Evolutionary conservation across 2,888 invertebrate species (phyloP).

Genomic region (Ochropleura leucogaster): DNA sequence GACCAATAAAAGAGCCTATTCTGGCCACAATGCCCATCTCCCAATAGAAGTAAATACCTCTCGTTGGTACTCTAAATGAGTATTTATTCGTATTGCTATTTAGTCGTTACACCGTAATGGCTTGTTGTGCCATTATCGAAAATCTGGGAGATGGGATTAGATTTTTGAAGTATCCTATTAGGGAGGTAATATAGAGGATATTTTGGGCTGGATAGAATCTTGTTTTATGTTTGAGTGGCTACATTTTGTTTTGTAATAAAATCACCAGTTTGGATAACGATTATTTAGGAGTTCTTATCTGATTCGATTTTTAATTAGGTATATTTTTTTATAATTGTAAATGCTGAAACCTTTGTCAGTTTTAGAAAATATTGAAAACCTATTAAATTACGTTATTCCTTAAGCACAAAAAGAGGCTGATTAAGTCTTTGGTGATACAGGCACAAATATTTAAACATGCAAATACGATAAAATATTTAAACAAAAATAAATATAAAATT

Average conservation of each 20-base stretch:
- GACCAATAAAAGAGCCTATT: constrained; percentile 76
- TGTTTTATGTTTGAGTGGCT: constrained; percentile 32
- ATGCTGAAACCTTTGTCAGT: neutral
- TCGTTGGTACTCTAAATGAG: constrained; percentile 52
- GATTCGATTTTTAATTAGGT: neutral
- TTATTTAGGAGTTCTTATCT: neutral
- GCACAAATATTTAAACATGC: too few species aligned
- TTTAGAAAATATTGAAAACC: neutral
- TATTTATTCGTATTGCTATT: constrained; percentile 56
- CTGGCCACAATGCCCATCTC: constrained; percentile 59
- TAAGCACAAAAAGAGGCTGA: neutral
- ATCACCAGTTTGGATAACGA: neutral
- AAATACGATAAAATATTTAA: too few species aligned
- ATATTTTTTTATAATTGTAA: neutral
- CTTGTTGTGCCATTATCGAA: constrained; percentile 42
- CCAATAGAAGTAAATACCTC: constrained; percentile 63
- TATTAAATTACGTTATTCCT: neutral
- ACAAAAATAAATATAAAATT: too few species aligned
- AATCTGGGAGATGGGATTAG: constrained; percentile 52
- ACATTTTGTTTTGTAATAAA: neutral
- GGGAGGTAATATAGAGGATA: constrained; percentile 8
- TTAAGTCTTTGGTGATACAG: too few species aligned
- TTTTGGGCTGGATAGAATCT: constrained; percentile 19
- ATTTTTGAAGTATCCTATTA: constrained; percentile 54
- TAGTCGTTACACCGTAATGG: constrained; percentile 38